A percentile compares a stretch with the other conserved stretches of the same genome.
These are phyloP conservation scores for Hippolais icterina DNA, from an alignment of 2,113 vertebrate species.

Conservation along the genomic window DNA sequence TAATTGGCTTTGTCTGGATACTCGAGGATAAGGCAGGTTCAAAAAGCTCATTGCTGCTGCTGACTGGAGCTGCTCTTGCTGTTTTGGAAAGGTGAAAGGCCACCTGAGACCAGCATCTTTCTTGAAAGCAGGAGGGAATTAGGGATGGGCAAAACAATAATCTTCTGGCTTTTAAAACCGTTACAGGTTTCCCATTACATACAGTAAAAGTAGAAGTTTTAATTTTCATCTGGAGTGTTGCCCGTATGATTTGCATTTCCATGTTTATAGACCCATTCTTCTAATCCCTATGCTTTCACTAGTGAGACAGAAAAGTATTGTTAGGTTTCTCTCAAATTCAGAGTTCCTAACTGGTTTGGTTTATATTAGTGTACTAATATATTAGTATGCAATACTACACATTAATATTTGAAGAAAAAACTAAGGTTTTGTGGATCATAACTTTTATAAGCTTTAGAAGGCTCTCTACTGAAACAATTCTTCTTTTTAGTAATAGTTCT, in stretches of 20 bases:
- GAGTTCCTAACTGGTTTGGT: not conserved
- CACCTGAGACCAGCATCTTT: not conserved
- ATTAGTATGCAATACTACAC: not conserved
- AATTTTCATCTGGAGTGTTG: not conserved
- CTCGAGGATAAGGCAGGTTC: not conserved
- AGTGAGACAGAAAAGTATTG: not conserved
- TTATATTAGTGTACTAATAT: not conserved
- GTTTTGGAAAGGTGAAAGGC: not conserved
- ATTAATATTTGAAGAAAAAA: not conserved
- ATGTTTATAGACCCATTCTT: not conserved
- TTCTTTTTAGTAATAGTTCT: not conserved
- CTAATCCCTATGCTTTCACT: not conserved
- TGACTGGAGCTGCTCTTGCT: not conserved
- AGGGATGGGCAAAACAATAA: not conserved
- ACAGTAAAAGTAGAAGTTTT: not conserved
- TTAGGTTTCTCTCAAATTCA: not conserved
- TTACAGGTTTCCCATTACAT: not conserved
- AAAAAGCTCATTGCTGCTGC: not conserved
- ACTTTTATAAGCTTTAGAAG: not conserved
- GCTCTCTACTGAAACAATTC: not conserved
- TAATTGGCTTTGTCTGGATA: not conserved
- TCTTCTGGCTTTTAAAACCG: not conserved
- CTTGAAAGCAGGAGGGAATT: not conserved
- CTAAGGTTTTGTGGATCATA: not conserved
- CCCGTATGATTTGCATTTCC: not conserved